Base-by-base conservation (phyloP, 1,140 invertebrate genomes). In the Calephelis virginiensis region DNA sequence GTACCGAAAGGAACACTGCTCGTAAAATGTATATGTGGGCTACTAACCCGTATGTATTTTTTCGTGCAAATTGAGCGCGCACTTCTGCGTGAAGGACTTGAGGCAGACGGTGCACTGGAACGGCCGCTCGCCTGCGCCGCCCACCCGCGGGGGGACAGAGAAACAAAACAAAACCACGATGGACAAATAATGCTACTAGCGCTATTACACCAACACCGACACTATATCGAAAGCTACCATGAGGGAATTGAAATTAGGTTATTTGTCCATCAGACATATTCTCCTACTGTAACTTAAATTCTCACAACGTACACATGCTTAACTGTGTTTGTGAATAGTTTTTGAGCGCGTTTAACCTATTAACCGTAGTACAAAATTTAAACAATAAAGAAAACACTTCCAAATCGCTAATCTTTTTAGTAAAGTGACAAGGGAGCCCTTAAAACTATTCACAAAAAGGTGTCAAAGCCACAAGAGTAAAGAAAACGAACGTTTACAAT, bases 1-100 rank as follows among this genome's bases (percentile, higher is more conserved):
- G 83, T 83, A 82, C 74, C 76, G 82, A 72, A 79, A 78, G 77
- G 74, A 79, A 74, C 63, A 76, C 73, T 78, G 82, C 81, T 76
- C 78, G 66, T 82, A 85, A 76, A 85, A 83, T 76, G 72, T 81
- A 91, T 89, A 90, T 87, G 82, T 92, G 89, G 89, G 89, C 89
- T 92, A 92, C 91, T 92, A 90, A 89, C 92, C 93, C 80, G 93
- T 93, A 90, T 94, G 93, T 89, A 93, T 93, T 83, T 92, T 94
- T 94, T 93, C 92, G 86, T 94, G 93, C 76, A 93, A 92, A 91
- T 93, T 93, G 81, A 93, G 88, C 89, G 93, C 92, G 78, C 93
- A 94, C 72, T 94, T 94, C 90, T 94, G 93, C 64, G 94, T 94
- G 85, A 94, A 94, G 73, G 93, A 94, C 88, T 94, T 94, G 86